Evolutionary conservation across 1,140 invertebrate genomes (phyloP).

Genomic region (Drepana arcuata): DNA sequence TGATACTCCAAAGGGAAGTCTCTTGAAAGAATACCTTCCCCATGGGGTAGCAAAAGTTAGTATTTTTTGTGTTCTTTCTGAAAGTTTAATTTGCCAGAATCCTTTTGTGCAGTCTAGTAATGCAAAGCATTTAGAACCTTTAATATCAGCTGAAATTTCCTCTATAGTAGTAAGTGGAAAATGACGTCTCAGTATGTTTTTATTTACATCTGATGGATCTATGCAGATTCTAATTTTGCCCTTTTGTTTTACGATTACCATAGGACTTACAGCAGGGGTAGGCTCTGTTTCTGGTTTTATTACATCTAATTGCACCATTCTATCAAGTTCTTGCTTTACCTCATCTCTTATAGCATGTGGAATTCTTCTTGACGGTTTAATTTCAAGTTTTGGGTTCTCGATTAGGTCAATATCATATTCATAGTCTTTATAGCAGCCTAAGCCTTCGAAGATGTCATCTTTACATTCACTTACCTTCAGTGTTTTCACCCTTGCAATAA

Average conservation of each 20-base stretch:
- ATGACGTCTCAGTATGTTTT: slow-evolving; percentile 12
- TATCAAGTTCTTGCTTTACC: slow-evolving; percentile 14
- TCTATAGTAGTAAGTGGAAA: slow-evolving; percentile 11
- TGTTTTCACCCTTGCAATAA: too few relatives aligned
- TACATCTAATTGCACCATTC: slow-evolving; percentile 16
- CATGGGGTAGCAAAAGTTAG: slow-evolving; percentile 16
- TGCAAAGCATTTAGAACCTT: slow-evolving; percentile 18
- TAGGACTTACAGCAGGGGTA: slow-evolving; percentile 12
- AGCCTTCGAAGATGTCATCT: neutral
- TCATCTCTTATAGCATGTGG: slow-evolving; percentile 4
- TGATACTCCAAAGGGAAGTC: slow-evolving; percentile 13
- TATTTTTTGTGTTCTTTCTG: slow-evolving; percentile 12
- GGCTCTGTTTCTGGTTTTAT: slow-evolving; percentile 18
- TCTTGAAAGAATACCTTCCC: slow-evolving; percentile 14
- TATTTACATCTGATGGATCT: slow-evolving; percentile 15
- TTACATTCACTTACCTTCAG: neutral
- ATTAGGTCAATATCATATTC: neutral
- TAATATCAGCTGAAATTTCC: slow-evolving; percentile 11
- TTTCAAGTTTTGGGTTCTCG: neutral
- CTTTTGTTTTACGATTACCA: slow-evolving; percentile 14
- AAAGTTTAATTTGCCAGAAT: slow-evolving; percentile 18
- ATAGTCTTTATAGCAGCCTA: neutral
- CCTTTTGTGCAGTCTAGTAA: slow-evolving; percentile 20
- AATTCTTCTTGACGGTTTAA: neutral
- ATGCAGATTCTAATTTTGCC: slow-evolving; percentile 19